A percentile compares a stretch with the other conserved stretches of the same genome.
Conservation (phyloP, 2,888 invertebrate species). For the Hirtodrosophila trivittata region DNA sequence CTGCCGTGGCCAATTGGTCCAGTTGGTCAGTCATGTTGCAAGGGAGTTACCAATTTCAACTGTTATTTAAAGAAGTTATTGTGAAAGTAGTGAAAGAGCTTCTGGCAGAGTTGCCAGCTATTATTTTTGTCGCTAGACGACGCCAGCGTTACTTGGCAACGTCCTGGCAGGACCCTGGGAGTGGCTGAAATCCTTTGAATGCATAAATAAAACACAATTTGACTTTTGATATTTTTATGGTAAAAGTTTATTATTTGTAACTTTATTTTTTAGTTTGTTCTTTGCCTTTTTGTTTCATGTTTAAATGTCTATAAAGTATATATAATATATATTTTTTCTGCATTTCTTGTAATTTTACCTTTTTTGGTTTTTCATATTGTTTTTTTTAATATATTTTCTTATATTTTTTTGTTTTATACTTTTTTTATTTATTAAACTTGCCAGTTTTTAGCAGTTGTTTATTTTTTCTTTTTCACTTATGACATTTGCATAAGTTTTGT, state of each 20-base stretch:
- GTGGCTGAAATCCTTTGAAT: conserved; percentile 1
- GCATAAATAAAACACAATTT: conserved; percentile 4
- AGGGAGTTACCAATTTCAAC: too few relatives aligned
- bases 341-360: conserved; percentile 62
- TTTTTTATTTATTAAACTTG: conserved; percentile 58
- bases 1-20: conserved; percentile 90
- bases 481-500: conserved; percentile 67
- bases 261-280: conserved; percentile 77
- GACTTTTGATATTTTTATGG: conserved; percentile 61
- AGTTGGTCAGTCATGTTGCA: conserved; percentile 86
- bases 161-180: neutral
- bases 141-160: conserved; percentile 36
- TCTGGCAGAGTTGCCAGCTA: too few relatives aligned
- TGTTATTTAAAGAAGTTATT: too few relatives aligned
- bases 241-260: conserved; percentile 79
- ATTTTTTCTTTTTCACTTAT: conserved; percentile 50
- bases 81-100: too few relatives aligned
- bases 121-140: too few relatives aligned
- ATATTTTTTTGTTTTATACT: conserved; percentile 32
- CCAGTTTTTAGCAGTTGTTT: conserved; percentile 46
- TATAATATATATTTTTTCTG: conserved; percentile 79
- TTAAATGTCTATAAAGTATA: conserved; percentile 78
- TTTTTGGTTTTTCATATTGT: conserved; percentile 48
- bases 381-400: conserved; percentile 34
- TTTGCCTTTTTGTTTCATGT: conserved; percentile 67